Evolutionary conservation across 1,140 invertebrate genomes (phyloP).

Genomic region (Drosophila malerkotliana): DNA sequence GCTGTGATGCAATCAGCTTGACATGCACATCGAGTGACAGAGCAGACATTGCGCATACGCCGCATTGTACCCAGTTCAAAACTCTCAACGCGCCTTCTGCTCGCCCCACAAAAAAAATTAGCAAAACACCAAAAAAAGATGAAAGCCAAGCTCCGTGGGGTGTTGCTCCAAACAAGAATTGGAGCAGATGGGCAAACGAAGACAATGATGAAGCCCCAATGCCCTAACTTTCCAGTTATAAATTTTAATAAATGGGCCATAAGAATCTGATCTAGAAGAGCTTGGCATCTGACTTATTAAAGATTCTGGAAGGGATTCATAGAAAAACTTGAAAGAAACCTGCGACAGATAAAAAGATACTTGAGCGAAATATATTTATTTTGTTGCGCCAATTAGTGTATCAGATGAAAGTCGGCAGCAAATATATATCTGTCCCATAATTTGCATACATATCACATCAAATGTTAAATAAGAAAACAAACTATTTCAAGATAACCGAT

Average conservation of each 20-base stretch:
- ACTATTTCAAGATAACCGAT: background rate
- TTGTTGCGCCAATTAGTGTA: background rate
- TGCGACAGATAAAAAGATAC: slow-evolving; percentile 27
- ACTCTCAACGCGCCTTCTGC: slow-evolving; percentile 16
- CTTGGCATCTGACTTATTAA: slow-evolving; percentile 5
- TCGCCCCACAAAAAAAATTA: background rate
- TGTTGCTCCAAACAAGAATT: slow-evolving; percentile 35
- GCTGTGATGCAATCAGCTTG: slow-evolving; percentile 72
- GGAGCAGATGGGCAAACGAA: slow-evolving; percentile 16
- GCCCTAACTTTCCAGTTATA: slow-evolving; percentile 40
- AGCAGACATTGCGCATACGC: slow-evolving; percentile 77
- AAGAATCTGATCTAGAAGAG: slow-evolving; percentile 5
- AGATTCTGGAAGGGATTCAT: background rate
- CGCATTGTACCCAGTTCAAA: slow-evolving; percentile 66
- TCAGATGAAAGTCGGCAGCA: slow-evolving; percentile 1
- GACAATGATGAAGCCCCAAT: slow-evolving; percentile 28
- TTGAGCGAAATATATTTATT: slow-evolving; percentile 1
- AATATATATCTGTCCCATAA: background rate
- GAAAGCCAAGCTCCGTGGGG: slow-evolving; percentile 41
- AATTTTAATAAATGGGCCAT: slow-evolving; percentile 13
- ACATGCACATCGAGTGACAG: slow-evolving; percentile 81
- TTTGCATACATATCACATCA: background rate
- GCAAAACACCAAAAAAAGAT: slow-evolving; percentile 25
- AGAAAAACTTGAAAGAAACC: slow-evolving; percentile 13
- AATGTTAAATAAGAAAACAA: slow-evolving; percentile 3